These are phyloP conservation scores for Cephus pulcher DNA, from an alignment of 2,888 invertebrate species.

Conservation along the genomic window DNA sequence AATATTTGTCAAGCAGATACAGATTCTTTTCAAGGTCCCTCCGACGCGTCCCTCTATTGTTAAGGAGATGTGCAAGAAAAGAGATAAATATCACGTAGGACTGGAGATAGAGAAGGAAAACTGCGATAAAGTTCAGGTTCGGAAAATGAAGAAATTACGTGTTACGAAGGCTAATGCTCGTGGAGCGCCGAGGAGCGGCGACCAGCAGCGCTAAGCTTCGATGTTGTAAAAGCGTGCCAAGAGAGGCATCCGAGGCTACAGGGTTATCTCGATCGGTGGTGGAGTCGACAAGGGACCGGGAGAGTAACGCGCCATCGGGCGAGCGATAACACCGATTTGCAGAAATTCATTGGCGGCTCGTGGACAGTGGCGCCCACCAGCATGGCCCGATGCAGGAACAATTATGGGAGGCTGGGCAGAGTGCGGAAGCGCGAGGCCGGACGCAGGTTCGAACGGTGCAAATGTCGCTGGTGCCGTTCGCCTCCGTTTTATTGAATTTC, in stretches of 20 bases:
- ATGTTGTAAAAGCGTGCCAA: background rate
- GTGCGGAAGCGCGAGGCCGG: background rate
- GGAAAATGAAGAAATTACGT: too few relatives aligned
- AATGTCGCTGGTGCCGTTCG: background rate
- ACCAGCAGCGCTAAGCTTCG: background rate
- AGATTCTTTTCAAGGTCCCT: background rate
- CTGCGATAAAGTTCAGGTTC: background rate
- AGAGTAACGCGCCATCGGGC: background rate
- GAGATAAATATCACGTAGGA: background rate
- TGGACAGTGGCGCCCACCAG: background rate
- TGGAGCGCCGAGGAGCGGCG: background rate
- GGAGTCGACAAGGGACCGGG: background rate
- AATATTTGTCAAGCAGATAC: background rate
- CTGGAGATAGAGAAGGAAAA: background rate
- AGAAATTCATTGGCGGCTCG: slow-evolving; percentile 1
- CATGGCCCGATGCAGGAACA: background rate
- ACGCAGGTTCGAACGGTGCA: background rate
- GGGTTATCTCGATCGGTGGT: slow-evolving; percentile 27
- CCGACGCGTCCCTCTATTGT: too few relatives aligned
- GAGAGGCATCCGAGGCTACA: slow-evolving; percentile 23
- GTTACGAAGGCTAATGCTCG: background rate
- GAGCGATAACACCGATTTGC: background rate
- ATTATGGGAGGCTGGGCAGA: background rate
- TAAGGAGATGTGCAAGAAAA: background rate
- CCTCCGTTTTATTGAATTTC: background rate